A percentile compares a stretch with the other conserved stretches of the same genome.
phyloP scores from a whole-genome alignment of 2,888 invertebrate species.

The Rhynchonema sp. region DNA sequence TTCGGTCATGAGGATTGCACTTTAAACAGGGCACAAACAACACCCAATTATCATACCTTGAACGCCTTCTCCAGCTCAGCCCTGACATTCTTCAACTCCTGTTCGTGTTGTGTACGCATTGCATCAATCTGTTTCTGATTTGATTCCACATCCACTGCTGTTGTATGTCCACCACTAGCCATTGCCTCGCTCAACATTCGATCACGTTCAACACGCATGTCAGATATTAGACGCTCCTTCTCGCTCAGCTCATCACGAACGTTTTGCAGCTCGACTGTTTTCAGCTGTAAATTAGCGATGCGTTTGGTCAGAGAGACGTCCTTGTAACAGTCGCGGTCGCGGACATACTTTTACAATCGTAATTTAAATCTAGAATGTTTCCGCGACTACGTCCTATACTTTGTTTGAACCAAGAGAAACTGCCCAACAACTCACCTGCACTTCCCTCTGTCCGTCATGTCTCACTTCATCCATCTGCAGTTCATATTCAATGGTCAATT shows the following conservation, averaged over 20 bases:
- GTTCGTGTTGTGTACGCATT: not conserved
- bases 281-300: not conserved
- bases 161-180: no score
- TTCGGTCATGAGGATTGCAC: not conserved
- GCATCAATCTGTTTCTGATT: no score
- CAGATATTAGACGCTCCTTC: not conserved
- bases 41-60: not conserved
- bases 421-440: not conserved
- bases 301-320: not conserved
- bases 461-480: conserved; percentile 1
- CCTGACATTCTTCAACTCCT: not conserved
- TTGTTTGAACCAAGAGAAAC: no score
- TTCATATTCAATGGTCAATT: conserved; percentile 5
- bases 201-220: not conserved
- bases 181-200: no score
- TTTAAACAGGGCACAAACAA: not conserved
- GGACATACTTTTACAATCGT: no score
- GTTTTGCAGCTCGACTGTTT: not conserved
- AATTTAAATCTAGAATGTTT: no score
- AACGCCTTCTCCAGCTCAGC: conserved; percentile 2
- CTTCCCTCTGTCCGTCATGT: not conserved
- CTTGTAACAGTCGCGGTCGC: no score
- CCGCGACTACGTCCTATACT: no score
- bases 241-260: not conserved
- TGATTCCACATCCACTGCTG: no score